Percentiles rank a stretch among this genome's conserved stretches.
Conservation (phyloP, 2,113 vertebrate species). For the Protomyctophum bolini region DNA sequence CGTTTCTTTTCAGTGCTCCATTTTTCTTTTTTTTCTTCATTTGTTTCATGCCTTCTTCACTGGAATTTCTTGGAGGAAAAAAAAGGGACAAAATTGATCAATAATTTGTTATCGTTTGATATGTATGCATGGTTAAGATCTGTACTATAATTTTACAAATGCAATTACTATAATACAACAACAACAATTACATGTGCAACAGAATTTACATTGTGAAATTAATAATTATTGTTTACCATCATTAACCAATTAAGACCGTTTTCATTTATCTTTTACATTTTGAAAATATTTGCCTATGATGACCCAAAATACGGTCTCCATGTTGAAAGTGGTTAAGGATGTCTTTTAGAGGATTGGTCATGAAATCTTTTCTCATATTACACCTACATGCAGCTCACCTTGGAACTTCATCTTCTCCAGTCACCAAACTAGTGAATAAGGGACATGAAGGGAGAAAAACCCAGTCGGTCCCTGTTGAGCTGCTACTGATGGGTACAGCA, state of each 20-base stretch:
- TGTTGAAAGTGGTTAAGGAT: no score
- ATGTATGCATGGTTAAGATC: no score
- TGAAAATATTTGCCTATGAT: neutral
- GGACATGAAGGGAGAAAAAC: neutral
- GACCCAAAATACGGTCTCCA: no score
- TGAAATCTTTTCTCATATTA: no score
- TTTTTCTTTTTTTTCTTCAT: conserved; percentile 24
- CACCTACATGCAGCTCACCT: conserved; percentile 5
- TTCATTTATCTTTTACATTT: neutral
- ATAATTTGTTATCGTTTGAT: neutral
- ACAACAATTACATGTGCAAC: no score
- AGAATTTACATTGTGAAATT: neutral
- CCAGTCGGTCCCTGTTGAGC: neutral
- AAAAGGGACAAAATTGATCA: conserved; percentile 1
- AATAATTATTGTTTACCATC: no score
- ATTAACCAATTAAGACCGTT: no score
- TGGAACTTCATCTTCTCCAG: neutral
- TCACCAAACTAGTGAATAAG: neutral
- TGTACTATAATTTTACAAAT: no score
- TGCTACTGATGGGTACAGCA: neutral
- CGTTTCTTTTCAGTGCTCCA: conserved; percentile 9
- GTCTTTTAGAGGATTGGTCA: no score
- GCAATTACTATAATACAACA: no score
- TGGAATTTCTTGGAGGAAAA: conserved; percentile 11
- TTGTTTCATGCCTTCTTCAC: conserved; percentile 11